A percentile compares a stretch with the other conserved stretches of the same genome.
Evolutionary conservation across 2,113 vertebrate species (phyloP).

Genomic region (Oncorhynchus clarkii): DNA sequence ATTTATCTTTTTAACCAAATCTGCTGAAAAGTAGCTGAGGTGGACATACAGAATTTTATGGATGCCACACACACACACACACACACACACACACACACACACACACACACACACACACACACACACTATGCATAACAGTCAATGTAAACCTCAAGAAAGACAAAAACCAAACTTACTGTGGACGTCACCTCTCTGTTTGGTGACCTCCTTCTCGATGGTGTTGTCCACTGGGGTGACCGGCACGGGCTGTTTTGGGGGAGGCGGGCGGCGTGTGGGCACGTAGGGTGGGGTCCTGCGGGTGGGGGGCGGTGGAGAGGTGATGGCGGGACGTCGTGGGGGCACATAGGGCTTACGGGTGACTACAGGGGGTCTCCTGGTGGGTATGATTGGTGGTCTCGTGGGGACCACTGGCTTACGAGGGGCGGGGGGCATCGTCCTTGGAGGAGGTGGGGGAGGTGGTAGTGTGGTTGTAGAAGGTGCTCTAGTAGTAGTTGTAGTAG

Average conservation of each 20-base stretch:
- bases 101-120: neutral
- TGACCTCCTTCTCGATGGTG: conserved; percentile 82
- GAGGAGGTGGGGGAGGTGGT: conserved; percentile 32
- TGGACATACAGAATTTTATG: too few relatives aligned
- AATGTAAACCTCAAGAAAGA: neutral
- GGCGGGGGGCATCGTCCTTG: conserved; percentile 7
- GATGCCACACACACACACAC: too few relatives aligned
- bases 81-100: neutral
- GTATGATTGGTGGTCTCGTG: conserved; percentile 5
- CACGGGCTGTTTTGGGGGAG: conserved; percentile 28
- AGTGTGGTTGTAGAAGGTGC: conserved; percentile 20
- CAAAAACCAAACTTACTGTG: conserved; percentile 82
- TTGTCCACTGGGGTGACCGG: conserved; percentile 78
- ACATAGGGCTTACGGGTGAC: conserved; percentile 52
- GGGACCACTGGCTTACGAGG: conserved; percentile 39
- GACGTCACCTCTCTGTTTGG: conserved; percentile 93
- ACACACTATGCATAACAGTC: neutral
- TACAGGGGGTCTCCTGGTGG: conserved; percentile 15
- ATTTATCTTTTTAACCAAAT: too few relatives aligned
- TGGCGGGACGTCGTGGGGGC: neutral
- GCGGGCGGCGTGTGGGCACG: conserved; percentile 34
- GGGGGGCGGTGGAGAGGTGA: conserved; percentile 23
- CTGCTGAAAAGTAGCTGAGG: too few relatives aligned
- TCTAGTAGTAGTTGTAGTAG: too few relatives aligned
- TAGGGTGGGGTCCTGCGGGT: conserved; percentile 18